Percentiles rank a stretch among this genome's conserved stretches.
phyloP scores from a whole-genome alignment of 2,113 vertebrate genomes.

The Stercorarius parasiticus region DNA sequence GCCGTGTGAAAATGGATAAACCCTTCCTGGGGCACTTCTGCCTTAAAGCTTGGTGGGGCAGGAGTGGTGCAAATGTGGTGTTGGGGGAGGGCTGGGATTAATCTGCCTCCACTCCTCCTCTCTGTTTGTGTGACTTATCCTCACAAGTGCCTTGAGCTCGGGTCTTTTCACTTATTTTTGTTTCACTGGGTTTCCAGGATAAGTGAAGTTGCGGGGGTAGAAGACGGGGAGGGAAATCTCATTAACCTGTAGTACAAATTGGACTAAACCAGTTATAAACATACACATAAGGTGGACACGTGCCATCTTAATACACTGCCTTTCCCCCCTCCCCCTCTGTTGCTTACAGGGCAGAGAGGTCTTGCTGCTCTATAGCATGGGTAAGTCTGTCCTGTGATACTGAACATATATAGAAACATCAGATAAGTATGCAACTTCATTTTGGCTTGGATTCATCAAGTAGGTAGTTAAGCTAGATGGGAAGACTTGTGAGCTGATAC shows the following conservation, averaged over 20 bases:
- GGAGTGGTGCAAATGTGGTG: background rate
- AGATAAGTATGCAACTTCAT: background rate
- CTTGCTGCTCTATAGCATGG: background rate
- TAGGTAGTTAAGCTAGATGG: background rate
- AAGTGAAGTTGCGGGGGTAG: background rate
- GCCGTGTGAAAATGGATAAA: background rate
- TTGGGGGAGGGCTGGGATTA: background rate
- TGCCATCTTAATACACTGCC: background rate
- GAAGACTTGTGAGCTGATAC: background rate
- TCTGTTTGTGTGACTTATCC: background rate
- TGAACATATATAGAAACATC: background rate
- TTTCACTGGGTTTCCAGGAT: background rate
- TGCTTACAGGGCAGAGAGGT: background rate
- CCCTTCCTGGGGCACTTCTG: background rate
- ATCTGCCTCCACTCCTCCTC: background rate
- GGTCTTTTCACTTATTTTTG: background rate
- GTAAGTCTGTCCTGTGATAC: background rate
- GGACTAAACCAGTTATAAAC: background rate
- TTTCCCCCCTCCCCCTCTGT: accelerated
- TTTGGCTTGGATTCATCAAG: background rate
- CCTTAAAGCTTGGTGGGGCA: background rate
- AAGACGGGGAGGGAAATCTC: background rate
- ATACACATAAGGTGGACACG: background rate
- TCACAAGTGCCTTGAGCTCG: background rate
- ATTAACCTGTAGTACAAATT: background rate